Conservation (phyloP, 2,113 vertebrate genomes). For the Colossoma macropomum region DNA sequence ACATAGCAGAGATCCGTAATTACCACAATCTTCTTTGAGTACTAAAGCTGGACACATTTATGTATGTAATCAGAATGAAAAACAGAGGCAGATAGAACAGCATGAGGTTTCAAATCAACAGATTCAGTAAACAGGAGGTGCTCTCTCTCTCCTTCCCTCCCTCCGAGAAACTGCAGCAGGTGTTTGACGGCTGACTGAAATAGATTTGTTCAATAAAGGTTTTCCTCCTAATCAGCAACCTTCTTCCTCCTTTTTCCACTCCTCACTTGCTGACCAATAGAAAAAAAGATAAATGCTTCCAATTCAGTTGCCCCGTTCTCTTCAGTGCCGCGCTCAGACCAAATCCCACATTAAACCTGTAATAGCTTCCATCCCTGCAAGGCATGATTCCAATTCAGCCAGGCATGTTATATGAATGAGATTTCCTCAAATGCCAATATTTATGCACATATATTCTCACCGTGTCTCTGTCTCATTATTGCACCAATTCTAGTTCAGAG, state of each 20-base stretch:
- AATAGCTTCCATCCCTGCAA: conserved; percentile 77
- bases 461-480: conserved; percentile 67
- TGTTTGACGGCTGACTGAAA: conserved; percentile 61
- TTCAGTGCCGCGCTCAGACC: conserved; percentile 70
- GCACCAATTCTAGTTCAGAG: conserved; percentile 57
- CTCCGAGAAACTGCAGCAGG: conserved; percentile 30
- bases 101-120: conserved; percentile 2
- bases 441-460: conserved; percentile 82
- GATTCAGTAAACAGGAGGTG: not conserved
- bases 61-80: not conserved
- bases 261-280: conserved; percentile 78
- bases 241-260: conserved; percentile 60
- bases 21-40: not conserved
- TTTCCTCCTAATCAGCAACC: conserved; percentile 67
- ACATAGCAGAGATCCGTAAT: not conserved
- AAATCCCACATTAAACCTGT: conserved; percentile 79
- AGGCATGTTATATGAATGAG: conserved; percentile 82
- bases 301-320: conserved; percentile 67
- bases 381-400: conserved; percentile 75
- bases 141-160: conserved; percentile 1
- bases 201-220: conserved; percentile 65
- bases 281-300: conserved; percentile 80
- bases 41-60: not conserved
- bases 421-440: conserved; percentile 79
- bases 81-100: not conserved